Evolutionary conservation across 2,797 vertebrate genomes (phyloP).

Genomic region (Aldrovandia affinis): DNA sequence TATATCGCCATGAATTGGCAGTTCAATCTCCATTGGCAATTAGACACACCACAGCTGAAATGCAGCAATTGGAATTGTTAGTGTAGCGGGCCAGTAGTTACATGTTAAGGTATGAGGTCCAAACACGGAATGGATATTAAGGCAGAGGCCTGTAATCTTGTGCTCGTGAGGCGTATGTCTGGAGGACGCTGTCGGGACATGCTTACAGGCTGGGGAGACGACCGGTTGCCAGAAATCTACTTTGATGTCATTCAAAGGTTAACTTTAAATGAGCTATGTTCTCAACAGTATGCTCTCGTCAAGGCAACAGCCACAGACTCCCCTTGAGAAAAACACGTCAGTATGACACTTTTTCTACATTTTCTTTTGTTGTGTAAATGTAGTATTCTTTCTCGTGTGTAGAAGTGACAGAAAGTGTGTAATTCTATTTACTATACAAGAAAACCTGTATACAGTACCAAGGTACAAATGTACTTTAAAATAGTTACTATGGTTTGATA

Average conservation of each 20-base stretch:
- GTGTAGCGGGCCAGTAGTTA: conserved; percentile 30
- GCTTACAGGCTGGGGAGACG: conserved; percentile 30
- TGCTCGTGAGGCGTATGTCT: conserved; percentile 23
- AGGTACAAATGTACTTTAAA: too few species aligned
- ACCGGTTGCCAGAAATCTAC: conserved; percentile 36
- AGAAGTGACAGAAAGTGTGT: neutral
- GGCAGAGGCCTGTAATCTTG: conserved; percentile 20
- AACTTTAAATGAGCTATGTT: neutral
- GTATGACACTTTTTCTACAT: conserved; percentile 29
- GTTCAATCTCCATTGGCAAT: neutral
- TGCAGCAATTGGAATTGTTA: neutral
- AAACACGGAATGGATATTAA: conserved; percentile 34
- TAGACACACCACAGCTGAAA: neutral
- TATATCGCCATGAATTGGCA: conserved; percentile 14
- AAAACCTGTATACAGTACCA: neutral
- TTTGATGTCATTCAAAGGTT: conserved; percentile 4
- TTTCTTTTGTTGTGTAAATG: neutral
- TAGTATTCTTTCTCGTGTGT: neutral
- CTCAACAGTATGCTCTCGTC: neutral
- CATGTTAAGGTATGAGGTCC: conserved; percentile 41
- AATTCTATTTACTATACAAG: neutral
- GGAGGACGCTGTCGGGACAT: conserved; percentile 38
- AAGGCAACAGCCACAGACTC: neutral
- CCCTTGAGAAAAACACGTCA: conserved; percentile 30
- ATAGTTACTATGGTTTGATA: too few species aligned